Conservation (phyloP, 2,797 vertebrate genomes). For the Sitta carolinensis region DNA sequence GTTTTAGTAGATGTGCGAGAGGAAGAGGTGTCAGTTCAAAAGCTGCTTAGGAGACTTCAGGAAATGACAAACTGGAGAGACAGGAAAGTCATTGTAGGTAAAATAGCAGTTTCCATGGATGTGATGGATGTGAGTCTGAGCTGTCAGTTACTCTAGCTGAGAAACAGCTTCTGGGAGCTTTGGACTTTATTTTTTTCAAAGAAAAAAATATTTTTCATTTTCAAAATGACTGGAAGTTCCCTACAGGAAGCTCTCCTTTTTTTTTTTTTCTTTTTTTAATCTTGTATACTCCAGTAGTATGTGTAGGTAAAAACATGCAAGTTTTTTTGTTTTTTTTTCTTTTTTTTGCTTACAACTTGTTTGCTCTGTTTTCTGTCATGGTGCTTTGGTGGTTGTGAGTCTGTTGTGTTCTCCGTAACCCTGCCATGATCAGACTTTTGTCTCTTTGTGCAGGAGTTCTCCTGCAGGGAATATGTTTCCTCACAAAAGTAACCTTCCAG, state of each 20-base stretch:
- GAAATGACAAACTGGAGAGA: background rate
- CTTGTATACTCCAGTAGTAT: background rate
- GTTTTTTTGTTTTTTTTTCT: background rate
- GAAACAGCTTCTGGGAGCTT: constrained; percentile 4
- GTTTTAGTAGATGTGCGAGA: background rate
- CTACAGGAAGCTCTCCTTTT: background rate
- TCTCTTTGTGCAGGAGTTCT: background rate
- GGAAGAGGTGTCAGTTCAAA: background rate
- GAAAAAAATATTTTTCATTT: background rate
- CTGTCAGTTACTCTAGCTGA: background rate
- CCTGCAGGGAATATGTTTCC: background rate
- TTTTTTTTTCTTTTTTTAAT: background rate
- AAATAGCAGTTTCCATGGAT: background rate
- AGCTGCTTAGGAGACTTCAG: background rate
- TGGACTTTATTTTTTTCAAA: background rate
- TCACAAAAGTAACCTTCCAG: background rate
- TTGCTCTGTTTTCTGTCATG: background rate
- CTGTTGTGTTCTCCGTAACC: background rate
- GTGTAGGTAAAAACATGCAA: background rate
- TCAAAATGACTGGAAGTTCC: constrained; percentile 17
- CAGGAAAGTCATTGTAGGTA: background rate
- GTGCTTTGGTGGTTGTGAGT: background rate
- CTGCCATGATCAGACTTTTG: background rate
- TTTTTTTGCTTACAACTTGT: background rate
- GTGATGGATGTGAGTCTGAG: background rate